Percentiles rank a stretch among this genome's conserved stretches.
These are phyloP conservation scores for Macheiramphus alcinus DNA, from an alignment of 2,113 vertebrate species.

Conservation along the genomic window DNA sequence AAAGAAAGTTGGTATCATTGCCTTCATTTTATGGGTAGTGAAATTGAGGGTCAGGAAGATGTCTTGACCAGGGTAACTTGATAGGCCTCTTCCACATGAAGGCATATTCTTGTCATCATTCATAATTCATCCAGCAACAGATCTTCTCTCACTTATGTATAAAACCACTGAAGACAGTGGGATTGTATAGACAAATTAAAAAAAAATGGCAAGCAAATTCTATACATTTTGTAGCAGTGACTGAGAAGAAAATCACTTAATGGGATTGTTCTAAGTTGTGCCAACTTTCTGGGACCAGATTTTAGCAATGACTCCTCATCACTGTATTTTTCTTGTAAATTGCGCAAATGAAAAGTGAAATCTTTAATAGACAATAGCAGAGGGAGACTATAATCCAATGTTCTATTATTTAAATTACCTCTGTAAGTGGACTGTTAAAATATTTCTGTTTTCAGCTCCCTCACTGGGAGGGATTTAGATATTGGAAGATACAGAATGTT, in stretches of 20 bases:
- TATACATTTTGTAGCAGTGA: background rate
- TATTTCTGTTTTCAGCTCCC: background rate
- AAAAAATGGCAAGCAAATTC: background rate
- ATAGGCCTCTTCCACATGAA: background rate
- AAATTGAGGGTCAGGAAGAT: background rate
- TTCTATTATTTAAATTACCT: constrained; percentile 6
- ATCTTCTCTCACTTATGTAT: background rate
- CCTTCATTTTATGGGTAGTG: background rate
- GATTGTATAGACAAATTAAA: background rate
- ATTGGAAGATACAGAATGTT: background rate
- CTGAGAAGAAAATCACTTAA: background rate
- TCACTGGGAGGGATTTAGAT: background rate
- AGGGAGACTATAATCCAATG: background rate
- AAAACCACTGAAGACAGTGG: background rate
- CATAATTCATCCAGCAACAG: background rate
- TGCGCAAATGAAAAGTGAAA: background rate
- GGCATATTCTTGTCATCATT: background rate
- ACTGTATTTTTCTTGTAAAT: background rate
- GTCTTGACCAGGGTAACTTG: background rate
- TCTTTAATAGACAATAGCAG: background rate
- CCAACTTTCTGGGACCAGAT: background rate
- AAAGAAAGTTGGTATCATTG: background rate
- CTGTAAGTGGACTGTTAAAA: background rate
- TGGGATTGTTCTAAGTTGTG: background rate
- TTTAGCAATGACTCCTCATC: background rate